These are phyloP conservation scores for Xanthorhoe spadicearia DNA, from an alignment of 2,888 invertebrate genomes.

Conservation along the genomic window DNA sequence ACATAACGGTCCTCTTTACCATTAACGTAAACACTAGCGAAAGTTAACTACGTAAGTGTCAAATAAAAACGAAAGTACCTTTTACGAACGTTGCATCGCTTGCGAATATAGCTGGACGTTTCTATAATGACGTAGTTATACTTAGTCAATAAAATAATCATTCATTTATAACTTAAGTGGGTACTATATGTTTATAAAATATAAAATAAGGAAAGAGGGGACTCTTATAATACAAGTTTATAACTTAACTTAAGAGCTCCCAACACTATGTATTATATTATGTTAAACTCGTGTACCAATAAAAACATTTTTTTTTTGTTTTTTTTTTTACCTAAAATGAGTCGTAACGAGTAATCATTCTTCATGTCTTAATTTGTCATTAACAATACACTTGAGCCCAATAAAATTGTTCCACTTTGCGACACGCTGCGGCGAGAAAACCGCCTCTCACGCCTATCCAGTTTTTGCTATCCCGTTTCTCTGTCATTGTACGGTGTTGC, in stretches of 20 bases:
- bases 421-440: slow-evolving; percentile 55
- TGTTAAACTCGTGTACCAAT: too few species aligned
- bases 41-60: slow-evolving; percentile 44
- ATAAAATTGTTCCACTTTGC: slow-evolving; percentile 60
- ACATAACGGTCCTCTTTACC: slow-evolving; percentile 24
- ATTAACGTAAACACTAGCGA: slow-evolving; percentile 37
- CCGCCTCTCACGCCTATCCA: slow-evolving; percentile 62
- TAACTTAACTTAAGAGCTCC: too few species aligned
- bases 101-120: slow-evolving; percentile 15
- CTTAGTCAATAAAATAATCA: too few species aligned
- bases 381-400: slow-evolving; percentile 49
- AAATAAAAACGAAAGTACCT: slow-evolving; percentile 44
- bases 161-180: too few species aligned
- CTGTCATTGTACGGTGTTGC: slow-evolving; percentile 57
- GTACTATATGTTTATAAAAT: too few species aligned
- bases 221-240: too few species aligned
- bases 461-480: slow-evolving; percentile 66
- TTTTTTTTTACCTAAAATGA: too few species aligned
- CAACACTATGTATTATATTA: too few species aligned
- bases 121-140: background rate
- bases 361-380: slow-evolving; percentile 4
- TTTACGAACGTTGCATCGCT: slow-evolving; percentile 16
- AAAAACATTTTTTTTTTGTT: too few species aligned
- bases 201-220: too few species aligned
- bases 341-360: background rate